These are phyloP conservation scores for Acromyrmex charruanus DNA, from an alignment of 1,140 invertebrate genomes.

Conservation along the genomic window DNA sequence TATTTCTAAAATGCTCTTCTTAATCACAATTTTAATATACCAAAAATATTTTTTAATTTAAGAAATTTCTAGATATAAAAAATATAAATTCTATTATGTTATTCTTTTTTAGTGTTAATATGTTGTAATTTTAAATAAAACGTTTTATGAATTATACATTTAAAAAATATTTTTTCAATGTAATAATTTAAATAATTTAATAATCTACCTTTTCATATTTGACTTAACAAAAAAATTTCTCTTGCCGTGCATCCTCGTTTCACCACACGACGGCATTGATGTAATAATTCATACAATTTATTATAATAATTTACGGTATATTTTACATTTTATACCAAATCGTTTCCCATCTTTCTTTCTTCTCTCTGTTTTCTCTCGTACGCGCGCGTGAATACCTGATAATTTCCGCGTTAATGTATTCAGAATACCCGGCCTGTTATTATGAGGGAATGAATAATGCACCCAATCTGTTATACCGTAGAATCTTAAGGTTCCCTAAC, in stretches of 20 bases:
- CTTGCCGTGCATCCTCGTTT: neutral
- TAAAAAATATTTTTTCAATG: too few relatives aligned
- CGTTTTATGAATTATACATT: too few relatives aligned
- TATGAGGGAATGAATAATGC: slow-evolving; percentile 56
- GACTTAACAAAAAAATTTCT: too few relatives aligned
- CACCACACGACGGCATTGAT: neutral
- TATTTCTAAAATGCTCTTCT: too few relatives aligned
- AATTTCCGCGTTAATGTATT: slow-evolving; percentile 61
- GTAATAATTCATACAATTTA: slow-evolving; percentile 42
- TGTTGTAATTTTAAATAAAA: too few relatives aligned
- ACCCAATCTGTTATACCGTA: slow-evolving; percentile 43
- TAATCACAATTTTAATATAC: too few relatives aligned
- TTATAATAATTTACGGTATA: slow-evolving; percentile 37
- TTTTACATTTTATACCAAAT: slow-evolving; percentile 36
- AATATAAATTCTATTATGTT: too few relatives aligned
- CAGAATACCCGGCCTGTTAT: slow-evolving; percentile 50
- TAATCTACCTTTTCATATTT: too few relatives aligned
- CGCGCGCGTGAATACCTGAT: slow-evolving; percentile 8
- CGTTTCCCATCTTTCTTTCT: neutral
- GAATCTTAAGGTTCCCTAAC: slow-evolving; percentile 45
- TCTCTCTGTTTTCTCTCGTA: neutral
- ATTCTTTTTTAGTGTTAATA: too few relatives aligned
- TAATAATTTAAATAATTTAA: too few relatives aligned
- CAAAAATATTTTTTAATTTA: too few relatives aligned
- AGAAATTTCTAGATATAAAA: too few relatives aligned